These are phyloP conservation scores for Tinamus guttatus DNA, from an alignment of 2,113 vertebrate genomes.

Conservation along the genomic window DNA sequence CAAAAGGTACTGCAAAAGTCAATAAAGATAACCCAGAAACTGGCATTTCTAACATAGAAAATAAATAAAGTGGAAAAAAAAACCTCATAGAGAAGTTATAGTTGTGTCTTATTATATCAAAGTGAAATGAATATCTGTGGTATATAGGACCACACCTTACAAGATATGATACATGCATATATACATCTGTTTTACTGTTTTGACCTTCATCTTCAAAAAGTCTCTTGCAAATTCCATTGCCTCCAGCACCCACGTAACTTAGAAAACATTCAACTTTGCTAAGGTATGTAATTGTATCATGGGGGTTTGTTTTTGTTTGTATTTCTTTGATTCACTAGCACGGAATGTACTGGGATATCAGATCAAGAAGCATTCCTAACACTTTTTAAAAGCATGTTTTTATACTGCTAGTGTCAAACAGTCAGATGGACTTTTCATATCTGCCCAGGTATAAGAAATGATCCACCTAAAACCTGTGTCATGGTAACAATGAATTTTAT, in stretches of 20 bases:
- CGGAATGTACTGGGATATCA: slow-evolving; percentile 26
- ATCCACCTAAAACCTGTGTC: not conserved
- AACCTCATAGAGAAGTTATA: not conserved
- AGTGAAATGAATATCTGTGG: not conserved
- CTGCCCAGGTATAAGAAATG: not conserved
- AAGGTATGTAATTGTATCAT: not conserved
- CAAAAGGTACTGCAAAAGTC: not conserved
- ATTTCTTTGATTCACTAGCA: slow-evolving; percentile 36
- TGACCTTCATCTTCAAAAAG: not conserved
- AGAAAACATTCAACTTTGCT: not conserved
- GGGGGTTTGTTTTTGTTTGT: not conserved
- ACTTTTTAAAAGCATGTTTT: slow-evolving; percentile 16
- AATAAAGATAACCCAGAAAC: not conserved
- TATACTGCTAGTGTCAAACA: not conserved
- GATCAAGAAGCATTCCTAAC: slow-evolving; percentile 24
- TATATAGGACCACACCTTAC: not conserved
- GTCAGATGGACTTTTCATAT: not conserved
- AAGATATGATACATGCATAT: not conserved
- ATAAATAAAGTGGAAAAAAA: not conserved
- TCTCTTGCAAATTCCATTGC: not conserved
- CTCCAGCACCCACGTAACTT: not conserved
- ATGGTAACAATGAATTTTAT: not conserved
- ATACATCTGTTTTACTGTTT: not conserved
- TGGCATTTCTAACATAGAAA: not conserved
- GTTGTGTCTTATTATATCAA: not conserved